phyloP scores from a whole-genome alignment of 1,140 invertebrate genomes.

The Parapsyche elsis region DNA sequence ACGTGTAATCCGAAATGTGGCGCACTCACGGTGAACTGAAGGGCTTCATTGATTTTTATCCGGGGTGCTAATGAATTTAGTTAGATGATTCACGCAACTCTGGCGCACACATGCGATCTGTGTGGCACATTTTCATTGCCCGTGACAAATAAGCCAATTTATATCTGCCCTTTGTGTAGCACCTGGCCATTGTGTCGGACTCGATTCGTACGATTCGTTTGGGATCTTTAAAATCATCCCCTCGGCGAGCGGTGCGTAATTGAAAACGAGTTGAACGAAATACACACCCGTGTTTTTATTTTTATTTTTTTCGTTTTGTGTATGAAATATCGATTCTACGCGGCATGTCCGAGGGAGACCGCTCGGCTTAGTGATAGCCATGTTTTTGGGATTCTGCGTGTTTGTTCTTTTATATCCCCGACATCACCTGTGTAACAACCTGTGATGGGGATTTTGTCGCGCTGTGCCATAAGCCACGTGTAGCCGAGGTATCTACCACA shows the following conservation, averaged over 20 bases:
- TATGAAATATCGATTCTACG: slow-evolving; percentile 26
- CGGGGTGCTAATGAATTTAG: slow-evolving; percentile 6
- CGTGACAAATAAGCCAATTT: slow-evolving; percentile 45
- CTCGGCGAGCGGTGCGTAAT: background rate
- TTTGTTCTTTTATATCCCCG: slow-evolving; percentile 45
- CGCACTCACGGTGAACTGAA: background rate
- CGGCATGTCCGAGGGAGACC: slow-evolving; percentile 35
- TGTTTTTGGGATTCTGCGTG: slow-evolving; percentile 42
- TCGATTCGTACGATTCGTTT: slow-evolving; percentile 5
- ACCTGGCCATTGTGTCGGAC: slow-evolving; percentile 28
- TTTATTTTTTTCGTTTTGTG: background rate
- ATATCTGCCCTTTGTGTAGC: slow-evolving; percentile 19
- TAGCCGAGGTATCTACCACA: too few species aligned
- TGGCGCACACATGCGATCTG: slow-evolving; percentile 28
- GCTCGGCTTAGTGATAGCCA: slow-evolving; percentile 53
- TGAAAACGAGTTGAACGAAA: background rate
- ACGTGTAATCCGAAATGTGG: slow-evolving; percentile 4
- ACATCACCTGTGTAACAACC: slow-evolving; percentile 37
- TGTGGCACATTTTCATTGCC: slow-evolving; percentile 21
- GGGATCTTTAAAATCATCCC: background rate
- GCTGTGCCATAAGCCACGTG: too few species aligned
- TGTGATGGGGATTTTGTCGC: slow-evolving; percentile 30
- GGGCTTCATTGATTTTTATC: background rate
- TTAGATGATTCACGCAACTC: slow-evolving; percentile 19
- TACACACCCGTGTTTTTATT: background rate